Evolutionary conservation across 2,113 vertebrate genomes (phyloP), one percentile per base, ranked within the genome.

Genomic region (Gobio gobio): DNA sequence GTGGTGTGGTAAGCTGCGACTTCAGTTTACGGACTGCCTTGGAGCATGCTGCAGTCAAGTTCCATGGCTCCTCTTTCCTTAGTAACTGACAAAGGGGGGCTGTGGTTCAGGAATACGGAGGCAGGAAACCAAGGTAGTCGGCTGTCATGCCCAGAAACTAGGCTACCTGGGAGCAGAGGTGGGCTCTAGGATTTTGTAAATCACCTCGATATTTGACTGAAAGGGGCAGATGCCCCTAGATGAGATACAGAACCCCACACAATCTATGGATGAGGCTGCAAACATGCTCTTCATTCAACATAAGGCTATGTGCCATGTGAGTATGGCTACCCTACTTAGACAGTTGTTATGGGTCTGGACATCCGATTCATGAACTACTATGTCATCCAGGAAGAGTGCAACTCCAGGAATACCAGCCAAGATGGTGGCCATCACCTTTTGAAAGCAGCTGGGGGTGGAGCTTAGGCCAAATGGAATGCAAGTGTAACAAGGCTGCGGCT

Each of bases 91-190:
- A n/a, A 20, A 85, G 61, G 29, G 64, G 13, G 18, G 78, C 54
- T 51, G 83, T 45, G 10, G n/a, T 24, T 24, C 12, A 22, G 70
- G 20, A 74, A 36, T 22, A 72, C 7, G n/a, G 81, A 58, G 77
- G 76, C 6, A 85, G 84, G 40, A 85, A 80, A 12, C 12, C 0
- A 3, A 85, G 59, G 20, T 85, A 84, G 47, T 81, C 82, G 56
- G 45, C 33, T 4, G 36, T 85, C 59, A 87, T 82, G 3, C 70
- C 77, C 22, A 82, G 12, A 49, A 82, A 82, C 2, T 36, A 82
- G 49, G 72, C 47, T 10, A 82, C 56, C 33, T 82, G 70, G n/a
- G 66, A 20, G 82, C 3, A 2, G 40, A 61, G 51, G 22, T 18
- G 43, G n/a, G 77, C 10, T 70, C 22, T 16, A 78, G 70, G 40